Base-by-base conservation (phyloP, 2,113 vertebrate species). In the Chaetodon auriga region DNA sequence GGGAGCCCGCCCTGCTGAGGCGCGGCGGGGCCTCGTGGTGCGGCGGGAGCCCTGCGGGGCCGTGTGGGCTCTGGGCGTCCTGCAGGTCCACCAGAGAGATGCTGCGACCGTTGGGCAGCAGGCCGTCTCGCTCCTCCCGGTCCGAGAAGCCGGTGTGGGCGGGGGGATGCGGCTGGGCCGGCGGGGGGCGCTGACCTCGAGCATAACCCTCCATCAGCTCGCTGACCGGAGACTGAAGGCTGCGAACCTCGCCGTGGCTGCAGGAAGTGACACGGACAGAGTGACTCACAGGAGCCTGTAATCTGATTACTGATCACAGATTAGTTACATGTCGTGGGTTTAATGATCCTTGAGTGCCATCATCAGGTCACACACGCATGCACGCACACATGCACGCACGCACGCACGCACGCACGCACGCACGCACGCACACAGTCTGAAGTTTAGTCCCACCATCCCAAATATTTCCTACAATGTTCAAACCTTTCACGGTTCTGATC, bases 1-100 rank as follows among this genome's bases (percentile, higher is more conserved):
- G 97, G 78, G 97, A 99, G 81, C 96, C 97, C 0, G 91, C 93
- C 49, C 94, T 86, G 68, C 92, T 88, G 81, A 97, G 81, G 63
- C 95, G 95, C 60, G 96, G 90, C 49, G 96, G 96, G 85, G 96
- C 93, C 1, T 97, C 97, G 7, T 96, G 95, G 57, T 94, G 79
- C 10, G 95, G 91, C 10, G 93, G 81, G 5, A 95, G 86, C 0
- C 75, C 45, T 0, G 90, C 5, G 61, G 96, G 90, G 0, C 84
- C 72, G 19, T 95, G 96, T 53, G 85, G 73, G 0, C 89, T 54
- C 54, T 95, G 95, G 0, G 96, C 89, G 61, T 97, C 97, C 89
- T 99, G 98, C 3, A 99, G 96, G 94, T 99, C 97, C 90, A 99
- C 97, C 75, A 99, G 94, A 1, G 98, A 99, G 76, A 99, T 85